Evolutionary conservation across 2,797 vertebrate genomes (phyloP).

Genomic region (Paedocypris micromegethes): DNA sequence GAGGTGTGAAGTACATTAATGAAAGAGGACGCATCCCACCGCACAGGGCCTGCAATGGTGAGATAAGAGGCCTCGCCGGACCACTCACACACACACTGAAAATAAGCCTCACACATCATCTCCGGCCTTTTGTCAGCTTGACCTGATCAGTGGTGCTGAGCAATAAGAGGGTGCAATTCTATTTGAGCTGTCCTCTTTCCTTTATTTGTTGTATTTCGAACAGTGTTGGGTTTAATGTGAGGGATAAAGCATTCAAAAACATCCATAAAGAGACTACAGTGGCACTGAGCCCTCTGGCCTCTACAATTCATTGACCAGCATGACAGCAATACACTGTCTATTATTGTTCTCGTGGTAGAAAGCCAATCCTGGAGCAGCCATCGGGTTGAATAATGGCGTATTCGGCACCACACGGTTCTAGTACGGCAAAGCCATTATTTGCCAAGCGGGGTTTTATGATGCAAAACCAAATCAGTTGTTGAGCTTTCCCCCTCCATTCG

Average conservation of each 20-base stretch:
- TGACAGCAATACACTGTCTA: background rate
- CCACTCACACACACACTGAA: background rate
- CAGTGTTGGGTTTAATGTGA: conserved; percentile 20
- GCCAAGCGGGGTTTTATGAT: background rate
- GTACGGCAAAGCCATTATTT: background rate
- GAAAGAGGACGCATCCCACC: conserved; percentile 37
- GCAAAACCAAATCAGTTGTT: background rate
- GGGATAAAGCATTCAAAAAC: conserved; percentile 33
- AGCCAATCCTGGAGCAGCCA: conserved; percentile 8
- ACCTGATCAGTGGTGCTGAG: conserved; percentile 20
- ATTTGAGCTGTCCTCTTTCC: conserved; percentile 29
- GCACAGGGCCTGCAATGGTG: conserved; percentile 34
- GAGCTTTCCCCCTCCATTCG: too few species aligned
- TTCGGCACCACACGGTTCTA: background rate
- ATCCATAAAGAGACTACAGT: conserved; percentile 3
- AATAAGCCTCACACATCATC: conserved; percentile 30
- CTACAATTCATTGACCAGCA: conserved; percentile 24
- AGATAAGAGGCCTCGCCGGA: conserved; percentile 41
- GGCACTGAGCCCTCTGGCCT: conserved; percentile 6
- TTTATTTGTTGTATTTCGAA: conserved; percentile 36
- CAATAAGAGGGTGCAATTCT: conserved; percentile 13
- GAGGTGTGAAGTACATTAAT: conserved; percentile 39
- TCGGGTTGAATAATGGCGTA: conserved; percentile 5
- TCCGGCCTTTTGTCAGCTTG: conserved; percentile 29
- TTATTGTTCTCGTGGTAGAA: conserved; percentile 1